Conservation (phyloP, 2,113 vertebrate species). For the Microtus pennsylvanicus region DNA sequence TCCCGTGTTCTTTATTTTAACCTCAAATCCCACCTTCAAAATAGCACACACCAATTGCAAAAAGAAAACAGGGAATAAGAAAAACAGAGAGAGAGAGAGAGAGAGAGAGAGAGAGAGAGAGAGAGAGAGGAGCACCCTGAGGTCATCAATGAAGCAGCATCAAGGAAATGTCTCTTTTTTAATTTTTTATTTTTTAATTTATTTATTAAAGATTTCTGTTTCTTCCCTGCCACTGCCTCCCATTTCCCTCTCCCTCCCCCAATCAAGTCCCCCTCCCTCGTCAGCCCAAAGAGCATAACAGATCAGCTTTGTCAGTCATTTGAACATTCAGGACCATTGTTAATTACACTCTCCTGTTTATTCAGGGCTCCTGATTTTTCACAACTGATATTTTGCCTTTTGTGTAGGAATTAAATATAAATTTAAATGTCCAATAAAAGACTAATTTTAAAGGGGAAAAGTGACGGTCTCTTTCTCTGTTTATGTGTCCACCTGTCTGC, state of each 20-base stretch:
- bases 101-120: neutral
- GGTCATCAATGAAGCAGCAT: neutral
- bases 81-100: neutral
- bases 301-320: neutral
- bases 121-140: neutral
- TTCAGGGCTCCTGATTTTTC: slow-evolving; percentile 53
- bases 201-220: too few species aligned
- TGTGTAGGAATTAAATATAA: neutral
- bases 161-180: neutral
- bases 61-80: neutral
- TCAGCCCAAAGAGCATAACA: neutral
- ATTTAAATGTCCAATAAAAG: slow-evolving; percentile 55
- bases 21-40: slow-evolving; percentile 7
- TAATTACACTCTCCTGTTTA: neutral
- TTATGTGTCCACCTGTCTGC: neutral
- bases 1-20: neutral
- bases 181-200: too few species aligned
- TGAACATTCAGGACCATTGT: neutral
- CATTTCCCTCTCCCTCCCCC: too few species aligned
- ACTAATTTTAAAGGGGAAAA: neutral
- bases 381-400: slow-evolving; percentile 48
- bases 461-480: neutral
- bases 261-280: too few species aligned
- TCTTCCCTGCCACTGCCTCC: too few species aligned
- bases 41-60: neutral